Conservation (phyloP, 2,888 invertebrate species). For the Callinectes sapidus region DNA sequence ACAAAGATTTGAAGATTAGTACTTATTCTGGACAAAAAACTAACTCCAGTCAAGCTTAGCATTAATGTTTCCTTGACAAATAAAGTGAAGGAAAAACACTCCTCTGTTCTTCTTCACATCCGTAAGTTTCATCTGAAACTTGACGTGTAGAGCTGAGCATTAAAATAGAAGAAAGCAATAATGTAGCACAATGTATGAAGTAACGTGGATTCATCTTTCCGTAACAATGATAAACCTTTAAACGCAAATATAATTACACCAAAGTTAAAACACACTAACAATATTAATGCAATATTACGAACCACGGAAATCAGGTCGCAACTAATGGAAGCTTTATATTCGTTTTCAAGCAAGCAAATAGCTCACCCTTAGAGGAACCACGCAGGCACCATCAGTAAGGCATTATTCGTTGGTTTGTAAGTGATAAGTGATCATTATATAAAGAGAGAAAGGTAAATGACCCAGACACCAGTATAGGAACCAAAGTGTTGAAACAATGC, state of each 20-base stretch:
- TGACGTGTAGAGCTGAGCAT: background rate
- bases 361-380: too few relatives aligned
- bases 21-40: background rate
- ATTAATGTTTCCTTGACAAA: background rate
- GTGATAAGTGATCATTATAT: too few relatives aligned
- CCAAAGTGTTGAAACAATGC: background rate
- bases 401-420: too few relatives aligned
- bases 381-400: too few relatives aligned
- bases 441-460: background rate
- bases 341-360: too few relatives aligned
- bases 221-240: background rate
- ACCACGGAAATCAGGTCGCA: too few relatives aligned
- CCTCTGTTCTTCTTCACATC: background rate
- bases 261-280: too few relatives aligned
- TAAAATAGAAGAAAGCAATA: background rate
- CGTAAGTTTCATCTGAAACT: background rate
- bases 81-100: background rate
- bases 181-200: background rate
- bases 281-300: too few relatives aligned
- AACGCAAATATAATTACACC: too few relatives aligned
- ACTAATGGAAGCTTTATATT: too few relatives aligned
- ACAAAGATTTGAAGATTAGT: too few relatives aligned
- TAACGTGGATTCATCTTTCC: background rate
- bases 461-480: background rate
- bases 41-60: too few relatives aligned